Evolutionary conservation across 2,797 vertebrate species (phyloP).

Genomic region (Poeciliopsis presidionis): DNA sequence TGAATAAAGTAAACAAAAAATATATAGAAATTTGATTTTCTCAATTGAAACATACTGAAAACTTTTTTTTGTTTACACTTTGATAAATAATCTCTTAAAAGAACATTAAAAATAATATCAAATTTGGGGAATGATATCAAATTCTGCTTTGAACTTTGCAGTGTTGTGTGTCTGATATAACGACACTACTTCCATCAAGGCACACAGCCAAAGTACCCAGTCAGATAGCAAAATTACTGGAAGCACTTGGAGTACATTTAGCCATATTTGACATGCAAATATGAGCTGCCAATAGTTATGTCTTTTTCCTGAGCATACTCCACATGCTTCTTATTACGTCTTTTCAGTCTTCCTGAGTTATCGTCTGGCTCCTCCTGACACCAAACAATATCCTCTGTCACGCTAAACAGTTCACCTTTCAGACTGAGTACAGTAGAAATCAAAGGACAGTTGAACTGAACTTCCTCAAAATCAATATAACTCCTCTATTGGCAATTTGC

Average conservation of each 20-base stretch:
- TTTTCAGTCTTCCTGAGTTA: slow-evolving; percentile 10
- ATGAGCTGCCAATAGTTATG: background rate
- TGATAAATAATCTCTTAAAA: background rate
- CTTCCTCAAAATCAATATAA: background rate
- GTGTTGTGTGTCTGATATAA: background rate
- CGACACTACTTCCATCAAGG: background rate
- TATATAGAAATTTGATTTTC: background rate
- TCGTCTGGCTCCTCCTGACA: slow-evolving; percentile 10
- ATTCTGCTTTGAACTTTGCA: background rate
- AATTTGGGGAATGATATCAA: background rate
- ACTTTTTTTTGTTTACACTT: background rate
- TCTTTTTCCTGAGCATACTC: background rate
- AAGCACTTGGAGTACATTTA: slow-evolving; percentile 4
- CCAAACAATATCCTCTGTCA: background rate
- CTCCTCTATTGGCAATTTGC: background rate
- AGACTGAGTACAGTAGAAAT: slow-evolving; percentile 3
- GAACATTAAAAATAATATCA: background rate
- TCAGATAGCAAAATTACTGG: slow-evolving; percentile 13
- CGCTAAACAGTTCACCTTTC: slow-evolving; percentile 1
- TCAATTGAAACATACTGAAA: background rate
- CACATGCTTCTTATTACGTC: slow-evolving; percentile 25
- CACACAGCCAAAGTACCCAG: background rate
- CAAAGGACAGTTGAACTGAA: background rate
- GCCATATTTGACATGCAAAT: background rate
- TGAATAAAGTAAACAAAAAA: background rate